Conservation (phyloP, 2,888 invertebrate species). For the Terebella lapidaria region DNA sequence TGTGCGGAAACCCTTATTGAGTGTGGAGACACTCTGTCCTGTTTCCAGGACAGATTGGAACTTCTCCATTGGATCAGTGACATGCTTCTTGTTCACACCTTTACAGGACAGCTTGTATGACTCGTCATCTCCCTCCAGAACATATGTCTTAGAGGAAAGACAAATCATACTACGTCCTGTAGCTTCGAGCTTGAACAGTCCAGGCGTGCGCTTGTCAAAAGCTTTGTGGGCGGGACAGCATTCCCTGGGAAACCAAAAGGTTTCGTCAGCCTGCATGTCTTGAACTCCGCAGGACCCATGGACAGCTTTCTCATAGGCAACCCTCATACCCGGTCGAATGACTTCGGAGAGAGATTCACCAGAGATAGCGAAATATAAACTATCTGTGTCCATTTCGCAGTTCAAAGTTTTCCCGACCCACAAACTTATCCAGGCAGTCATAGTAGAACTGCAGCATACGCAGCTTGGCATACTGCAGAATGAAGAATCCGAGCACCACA, state of each 20-base stretch:
- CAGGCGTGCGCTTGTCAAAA: background rate
- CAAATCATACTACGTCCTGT: background rate
- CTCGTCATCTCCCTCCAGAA: background rate
- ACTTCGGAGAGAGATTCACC: no score
- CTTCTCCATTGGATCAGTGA: no score
- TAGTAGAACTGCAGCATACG: background rate
- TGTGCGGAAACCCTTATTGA: no score
- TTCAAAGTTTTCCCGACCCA: background rate
- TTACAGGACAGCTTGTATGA: no score
- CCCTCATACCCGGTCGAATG: no score
- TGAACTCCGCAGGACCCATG: no score
- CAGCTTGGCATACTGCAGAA: background rate
- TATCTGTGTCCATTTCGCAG: background rate
- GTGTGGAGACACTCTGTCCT: no score
- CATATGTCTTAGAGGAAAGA: background rate
- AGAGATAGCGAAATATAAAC: slow-evolving; percentile 1
- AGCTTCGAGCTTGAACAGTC: background rate
- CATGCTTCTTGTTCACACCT: no score
- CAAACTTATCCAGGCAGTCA: background rate
- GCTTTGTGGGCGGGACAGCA: background rate
- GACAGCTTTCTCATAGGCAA: no score
- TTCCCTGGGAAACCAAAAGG: background rate
- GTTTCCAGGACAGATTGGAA: no score
- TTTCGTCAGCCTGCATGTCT: no score
- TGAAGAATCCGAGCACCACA: background rate